Evolutionary conservation across 2,888 invertebrate genomes (phyloP).

Genomic region (Dryocosmus kuriphilus): DNA sequence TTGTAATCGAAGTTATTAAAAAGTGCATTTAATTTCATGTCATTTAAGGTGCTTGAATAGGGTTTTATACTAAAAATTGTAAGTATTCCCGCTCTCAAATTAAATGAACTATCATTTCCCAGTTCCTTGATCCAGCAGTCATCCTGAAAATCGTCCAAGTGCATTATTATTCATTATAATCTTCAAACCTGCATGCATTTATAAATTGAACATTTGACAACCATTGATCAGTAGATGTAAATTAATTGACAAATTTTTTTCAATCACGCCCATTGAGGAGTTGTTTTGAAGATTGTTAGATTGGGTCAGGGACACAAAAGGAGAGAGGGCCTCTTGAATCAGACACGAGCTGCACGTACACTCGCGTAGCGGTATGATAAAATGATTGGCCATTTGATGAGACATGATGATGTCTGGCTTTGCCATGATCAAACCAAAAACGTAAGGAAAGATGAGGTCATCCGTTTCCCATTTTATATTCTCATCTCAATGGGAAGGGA

Average conservation of each 20-base stretch:
- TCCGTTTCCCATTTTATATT: conserved; percentile 64
- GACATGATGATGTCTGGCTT: conserved; percentile 72
- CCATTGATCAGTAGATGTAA: background rate
- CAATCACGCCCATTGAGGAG: background rate
- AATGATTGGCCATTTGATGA: conserved; percentile 75
- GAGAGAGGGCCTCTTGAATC: conserved; percentile 57
- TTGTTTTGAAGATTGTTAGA: conserved; percentile 62
- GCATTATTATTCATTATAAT: background rate
- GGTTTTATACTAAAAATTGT: too few relatives aligned
- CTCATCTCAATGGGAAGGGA: too few relatives aligned
- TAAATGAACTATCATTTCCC: too few relatives aligned
- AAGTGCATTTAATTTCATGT: too few relatives aligned
- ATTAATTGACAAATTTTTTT: background rate
- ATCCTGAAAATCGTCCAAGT: too few relatives aligned
- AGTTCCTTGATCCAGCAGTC: too few relatives aligned
- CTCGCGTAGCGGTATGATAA: conserved; percentile 68
- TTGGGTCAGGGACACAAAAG: conserved; percentile 69
- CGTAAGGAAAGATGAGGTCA: conserved; percentile 64
- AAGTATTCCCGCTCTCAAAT: too few relatives aligned
- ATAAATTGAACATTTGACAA: background rate
- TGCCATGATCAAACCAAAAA: conserved; percentile 54
- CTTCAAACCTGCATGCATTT: background rate
- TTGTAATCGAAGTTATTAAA: too few relatives aligned
- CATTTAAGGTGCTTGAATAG: too few relatives aligned
- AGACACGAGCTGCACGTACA: conserved; percentile 55